Evolutionary conservation across 2,888 invertebrate species (phyloP), one percentile per base, ranked within the genome.

Genomic region (Hirtodrosophila cameraria): DNA sequence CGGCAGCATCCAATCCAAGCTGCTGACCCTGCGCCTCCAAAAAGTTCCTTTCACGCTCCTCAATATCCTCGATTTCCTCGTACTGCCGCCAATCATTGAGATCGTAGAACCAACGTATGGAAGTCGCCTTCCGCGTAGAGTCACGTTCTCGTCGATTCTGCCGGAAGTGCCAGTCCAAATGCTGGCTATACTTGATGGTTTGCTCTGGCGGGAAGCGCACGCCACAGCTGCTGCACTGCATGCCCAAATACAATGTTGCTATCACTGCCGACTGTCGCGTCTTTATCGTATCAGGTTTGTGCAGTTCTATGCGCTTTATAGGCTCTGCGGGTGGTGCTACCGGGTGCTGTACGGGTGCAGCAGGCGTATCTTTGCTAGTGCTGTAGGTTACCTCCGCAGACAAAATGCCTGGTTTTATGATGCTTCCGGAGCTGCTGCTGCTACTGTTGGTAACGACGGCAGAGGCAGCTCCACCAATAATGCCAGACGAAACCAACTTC

Each of bases 81-180:
- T 96, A 98, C 90, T 97, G 96, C 88, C 97, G 94, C 98, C 98
- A 98, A 91, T 98, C 97, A 55, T 94, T 93, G 20, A 96, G 92
- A 85, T 96, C 95, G 88, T 97, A 98, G 90, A 96, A 98, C 97
- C 98, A 98, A 85, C 94, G 94, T 2, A 98, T 92, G 20, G 95
- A 95, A 85, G 96, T 95, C 0, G 97, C 96, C 46, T 96, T 94
- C 8, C 96, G 92, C 0, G 95, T 94, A 0, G 96, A 95, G 88
- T 97, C 97, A 70, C 97, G 94, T 80, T 97, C 97, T 50, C 95
- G 93, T 1, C 97, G 92, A 92, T 99, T 99, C 91, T 97, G 97
- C 0, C 97, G 92, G 92, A 99, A 99, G 92, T 99, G 99, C 99
- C 99, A 99, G 92, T 99, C 99, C 61, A 99, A 93, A 92, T 99